phyloP scores from a whole-genome alignment of 2,888 invertebrate genomes.

The Endotricha flammealis region DNA sequence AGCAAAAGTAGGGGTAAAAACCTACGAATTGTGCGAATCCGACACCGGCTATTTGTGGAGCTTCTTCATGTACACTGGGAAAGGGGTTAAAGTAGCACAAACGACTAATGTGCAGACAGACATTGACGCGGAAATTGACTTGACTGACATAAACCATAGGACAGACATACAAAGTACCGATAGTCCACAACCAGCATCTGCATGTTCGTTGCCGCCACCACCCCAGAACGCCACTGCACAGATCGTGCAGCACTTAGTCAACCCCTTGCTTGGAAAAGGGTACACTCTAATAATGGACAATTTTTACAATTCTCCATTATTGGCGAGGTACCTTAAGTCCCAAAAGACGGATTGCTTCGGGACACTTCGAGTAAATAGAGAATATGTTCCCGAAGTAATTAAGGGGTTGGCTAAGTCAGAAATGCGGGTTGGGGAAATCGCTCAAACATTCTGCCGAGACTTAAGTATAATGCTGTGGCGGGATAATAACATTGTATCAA shows the following conservation, averaged over 20 bases:
- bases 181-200: no score
- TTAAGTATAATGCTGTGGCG: conserved; percentile 1
- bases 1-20: not conserved
- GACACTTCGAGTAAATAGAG: not conserved
- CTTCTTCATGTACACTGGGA: no score
- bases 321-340: no score
- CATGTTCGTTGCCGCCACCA: not conserved
- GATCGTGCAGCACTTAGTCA: not conserved
- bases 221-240: not conserved
- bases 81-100: no score
- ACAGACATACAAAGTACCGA: not conserved
- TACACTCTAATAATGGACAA: not conserved
- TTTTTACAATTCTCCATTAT: not conserved
- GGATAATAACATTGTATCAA: not conserved
- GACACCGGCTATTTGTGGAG: no score
- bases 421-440: no score
- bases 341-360: not conserved
- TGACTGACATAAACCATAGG: not conserved
- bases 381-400: not conserved
- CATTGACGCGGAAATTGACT: not conserved
- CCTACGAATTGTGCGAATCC: no score
- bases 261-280: not conserved
- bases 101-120: no score
- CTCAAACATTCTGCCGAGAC: no score
- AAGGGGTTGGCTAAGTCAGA: no score